A percentile compares a stretch with the other conserved stretches of the same genome.
phyloP scores from a whole-genome alignment of 2,797 vertebrate species.

The Sebastes vulpes region DNA sequence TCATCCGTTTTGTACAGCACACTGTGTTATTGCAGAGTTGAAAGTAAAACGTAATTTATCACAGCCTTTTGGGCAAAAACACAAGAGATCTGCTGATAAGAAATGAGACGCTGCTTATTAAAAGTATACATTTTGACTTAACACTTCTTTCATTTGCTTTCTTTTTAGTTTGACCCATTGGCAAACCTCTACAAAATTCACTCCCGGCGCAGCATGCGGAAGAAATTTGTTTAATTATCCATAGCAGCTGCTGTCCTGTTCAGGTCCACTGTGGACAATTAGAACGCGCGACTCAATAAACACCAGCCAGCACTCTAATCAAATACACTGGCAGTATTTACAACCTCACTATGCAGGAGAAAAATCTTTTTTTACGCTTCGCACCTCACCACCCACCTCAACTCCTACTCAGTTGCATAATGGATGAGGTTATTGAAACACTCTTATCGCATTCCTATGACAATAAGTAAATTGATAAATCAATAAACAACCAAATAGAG shows the following conservation, averaged over 20 bases:
- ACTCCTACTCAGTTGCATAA: constrained; percentile 64
- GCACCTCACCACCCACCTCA: constrained; percentile 53
- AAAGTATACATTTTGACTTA: not conserved
- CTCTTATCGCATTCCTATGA: not conserved
- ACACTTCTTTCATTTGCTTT: not conserved
- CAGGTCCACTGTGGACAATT: constrained; percentile 46
- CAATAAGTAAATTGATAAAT: constrained; percentile 8
- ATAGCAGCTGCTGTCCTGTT: constrained; percentile 52
- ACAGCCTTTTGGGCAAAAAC: not conserved
- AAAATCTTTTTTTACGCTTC: constrained; percentile 17
- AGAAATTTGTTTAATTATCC: constrained; percentile 69
- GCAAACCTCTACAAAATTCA: constrained; percentile 1
- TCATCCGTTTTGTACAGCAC: not conserved
- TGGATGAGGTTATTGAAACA: constrained; percentile 38
- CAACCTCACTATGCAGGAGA: not conserved
- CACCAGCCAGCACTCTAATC: constrained; percentile 35
- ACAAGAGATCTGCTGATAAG: not conserved
- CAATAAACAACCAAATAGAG: not conserved
- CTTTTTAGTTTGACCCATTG: not conserved
- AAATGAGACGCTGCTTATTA: not conserved
- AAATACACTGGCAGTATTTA: constrained; percentile 14
- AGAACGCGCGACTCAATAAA: constrained; percentile 40
- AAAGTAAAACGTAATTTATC: not conserved
- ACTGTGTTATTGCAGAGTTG: not conserved
- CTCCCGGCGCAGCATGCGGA: constrained; percentile 38